Conservation (phyloP, 1,140 invertebrate genomes). For the Tenebrio molitor region DNA sequence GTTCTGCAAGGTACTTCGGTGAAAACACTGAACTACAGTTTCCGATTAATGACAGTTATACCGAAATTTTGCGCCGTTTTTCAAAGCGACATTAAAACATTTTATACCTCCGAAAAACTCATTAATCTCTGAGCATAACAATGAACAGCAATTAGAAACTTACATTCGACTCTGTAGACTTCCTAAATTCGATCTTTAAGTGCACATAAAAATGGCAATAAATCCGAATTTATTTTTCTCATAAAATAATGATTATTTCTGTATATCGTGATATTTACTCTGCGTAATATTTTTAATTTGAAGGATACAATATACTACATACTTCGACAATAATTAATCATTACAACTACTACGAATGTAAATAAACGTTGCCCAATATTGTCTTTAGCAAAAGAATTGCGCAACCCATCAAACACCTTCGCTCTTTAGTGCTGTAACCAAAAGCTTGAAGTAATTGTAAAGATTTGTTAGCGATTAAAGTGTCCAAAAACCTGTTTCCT, state of each 20-base stretch:
- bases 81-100: neutral
- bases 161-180: conserved; percentile 17
- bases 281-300: neutral
- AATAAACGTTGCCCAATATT: too few species aligned
- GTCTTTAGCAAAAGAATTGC: too few species aligned
- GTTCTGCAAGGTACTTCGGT: too few species aligned
- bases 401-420: too few species aligned
- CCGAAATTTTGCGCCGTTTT: conserved; percentile 13
- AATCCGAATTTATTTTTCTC: conserved; percentile 10
- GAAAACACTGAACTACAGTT: too few species aligned
- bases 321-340: too few species aligned
- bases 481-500: too few species aligned
- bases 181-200: conserved; percentile 31
- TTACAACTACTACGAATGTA: too few species aligned
- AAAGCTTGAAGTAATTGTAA: too few species aligned
- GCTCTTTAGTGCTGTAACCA: too few species aligned
- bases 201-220: conserved; percentile 29
- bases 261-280: neutral
- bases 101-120: conserved; percentile 1
- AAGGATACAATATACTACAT: too few species aligned
- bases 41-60: neutral
- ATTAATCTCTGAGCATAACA: neutral
- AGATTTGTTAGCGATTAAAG: too few species aligned
- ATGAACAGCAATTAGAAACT: conserved; percentile 22
- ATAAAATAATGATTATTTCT: conserved; percentile 21